Base-by-base conservation (phyloP, 2,888 invertebrate genomes). In the Harpagoxenus sublaevis region DNA sequence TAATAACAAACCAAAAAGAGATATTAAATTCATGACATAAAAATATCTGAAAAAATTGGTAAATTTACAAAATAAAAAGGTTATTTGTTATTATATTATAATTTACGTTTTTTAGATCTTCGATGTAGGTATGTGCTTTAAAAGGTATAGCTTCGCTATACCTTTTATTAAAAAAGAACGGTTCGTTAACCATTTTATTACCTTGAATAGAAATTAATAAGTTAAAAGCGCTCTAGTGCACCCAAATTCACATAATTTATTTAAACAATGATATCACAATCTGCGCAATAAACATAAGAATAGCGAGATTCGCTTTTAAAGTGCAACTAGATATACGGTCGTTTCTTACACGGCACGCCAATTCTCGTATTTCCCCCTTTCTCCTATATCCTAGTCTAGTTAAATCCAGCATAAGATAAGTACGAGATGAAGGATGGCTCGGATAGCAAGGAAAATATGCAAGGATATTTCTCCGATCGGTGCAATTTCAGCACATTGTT, bases 261-360 rank as follows among this genome's bases (percentile, higher is more conserved):
- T 79, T 74, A 42, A 57, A 70, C 23, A 10, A 51, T 73, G 60
- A 71, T 79, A 79, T 71, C 57, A 23, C 31, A 23, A 60, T 73
- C 42, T 78, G 42, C 42, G 79, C 57, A 45, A 42, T 23, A 70
- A 57, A 18, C 31, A 57, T 12, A 48, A 65, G 39, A 73, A 18
- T 73, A 35, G 5, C 31, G 6, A 39, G 9, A n/a, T 35, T 53
- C n/a, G 45, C 8, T 48, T 74, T 62, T 62, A 39, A 53, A 78
- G 8, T 39, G 12, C 9, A 28, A 77, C 39, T 42, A 35, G 4
- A 12, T 12, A 78, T 55, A 42, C 1, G 23, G 4, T 3, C 23
- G 18, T 51, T 35, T 51, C 12, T 53, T 53, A 48, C 6, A 18
- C 4, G 9, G 5, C n/a, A 3, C 35, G n/a, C 18, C 8, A 62